These are phyloP conservation scores for Athetis lepigone DNA, from an alignment of 2,888 invertebrate species.

Conservation along the genomic window DNA sequence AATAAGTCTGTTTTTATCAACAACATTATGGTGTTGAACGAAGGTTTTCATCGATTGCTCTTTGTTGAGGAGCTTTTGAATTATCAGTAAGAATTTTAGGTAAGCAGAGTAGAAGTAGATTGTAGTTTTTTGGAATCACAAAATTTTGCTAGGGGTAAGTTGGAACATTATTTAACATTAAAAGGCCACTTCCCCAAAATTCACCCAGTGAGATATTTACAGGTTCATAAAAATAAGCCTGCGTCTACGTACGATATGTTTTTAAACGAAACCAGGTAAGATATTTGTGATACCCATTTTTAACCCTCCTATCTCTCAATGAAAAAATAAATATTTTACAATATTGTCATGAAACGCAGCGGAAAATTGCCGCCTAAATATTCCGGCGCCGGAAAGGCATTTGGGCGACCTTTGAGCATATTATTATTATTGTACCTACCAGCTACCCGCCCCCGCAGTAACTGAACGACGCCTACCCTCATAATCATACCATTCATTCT, in stretches of 20 bases:
- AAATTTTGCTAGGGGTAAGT: no score
- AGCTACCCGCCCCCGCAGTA: constrained; percentile 12
- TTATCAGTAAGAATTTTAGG: not conserved
- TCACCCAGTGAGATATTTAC: not conserved
- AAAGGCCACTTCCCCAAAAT: not conserved
- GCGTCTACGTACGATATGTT: no score
- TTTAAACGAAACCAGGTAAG: constrained; percentile 13
- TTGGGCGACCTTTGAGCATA: constrained; percentile 24
- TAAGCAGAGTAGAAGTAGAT: no score
- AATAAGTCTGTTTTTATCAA: constrained; percentile 33
- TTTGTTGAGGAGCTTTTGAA: not conserved
- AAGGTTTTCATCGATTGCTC: not conserved
- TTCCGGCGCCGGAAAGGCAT: constrained; percentile 17
- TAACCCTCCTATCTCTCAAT: not conserved
- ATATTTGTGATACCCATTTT: not conserved
- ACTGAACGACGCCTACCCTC: constrained; percentile 21
- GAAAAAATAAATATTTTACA: constrained; percentile 30
- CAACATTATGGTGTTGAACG: no score
- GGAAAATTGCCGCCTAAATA: constrained; percentile 4
- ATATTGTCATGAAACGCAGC: constrained; percentile 12
- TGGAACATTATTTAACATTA: not conserved
- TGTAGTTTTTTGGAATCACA: no score
- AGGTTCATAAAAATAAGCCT: constrained; percentile 5
- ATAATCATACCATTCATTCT: constrained; percentile 37
- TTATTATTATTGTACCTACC: constrained; percentile 1